Evolutionary conservation across 1,140 invertebrate species (phyloP), one percentile per base, ranked within the genome.

Genomic region (Penaeus indicus): DNA sequence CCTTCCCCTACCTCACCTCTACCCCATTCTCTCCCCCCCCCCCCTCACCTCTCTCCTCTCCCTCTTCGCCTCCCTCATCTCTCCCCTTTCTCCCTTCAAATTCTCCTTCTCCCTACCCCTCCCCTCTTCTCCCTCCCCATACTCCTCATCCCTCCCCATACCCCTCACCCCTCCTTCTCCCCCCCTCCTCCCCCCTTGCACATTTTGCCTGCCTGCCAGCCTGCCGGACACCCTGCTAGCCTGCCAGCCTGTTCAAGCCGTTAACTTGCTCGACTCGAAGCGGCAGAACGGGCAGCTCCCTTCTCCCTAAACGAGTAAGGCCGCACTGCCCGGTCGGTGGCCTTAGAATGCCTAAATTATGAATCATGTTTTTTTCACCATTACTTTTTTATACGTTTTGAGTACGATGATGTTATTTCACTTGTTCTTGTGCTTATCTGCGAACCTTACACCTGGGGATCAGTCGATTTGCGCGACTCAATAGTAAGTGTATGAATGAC

Each of bases 361-460:
- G 86, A 88, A 64, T 88, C 81, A 88, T 88, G 84, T 88, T 78
- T 88, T 88, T 78, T 84, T 77, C 75, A 80, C 80, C 84, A 88
- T 64, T 81, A 67, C 72, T 54, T 72, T 88, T 88, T 88, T 88
- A 88, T 88, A 60, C 80, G 47, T 61, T 27, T 69, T 47, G 21
- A 83, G 81, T 84, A 88, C 81, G 47, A 13, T 54, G 47, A 54
- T 54, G 8, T 54, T 54, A 54, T 54, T 54, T 13, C 47, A 54
- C 47, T 54, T 54, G 47, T 54, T 54, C 47, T 3, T 54, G 3
- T 3, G 3, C 8, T 54, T 54, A 54, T 54, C 47, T 13, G 47
- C 13, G 47, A 10, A 54, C 47, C 8, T 13, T 10, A 54, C 47
- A 54, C 13, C 47, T 54, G 8, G 8, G 47, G 47, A 54, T 54